These are phyloP conservation scores for Heliconius ismenius DNA, from an alignment of 2,888 invertebrate genomes.

Conservation along the genomic window DNA sequence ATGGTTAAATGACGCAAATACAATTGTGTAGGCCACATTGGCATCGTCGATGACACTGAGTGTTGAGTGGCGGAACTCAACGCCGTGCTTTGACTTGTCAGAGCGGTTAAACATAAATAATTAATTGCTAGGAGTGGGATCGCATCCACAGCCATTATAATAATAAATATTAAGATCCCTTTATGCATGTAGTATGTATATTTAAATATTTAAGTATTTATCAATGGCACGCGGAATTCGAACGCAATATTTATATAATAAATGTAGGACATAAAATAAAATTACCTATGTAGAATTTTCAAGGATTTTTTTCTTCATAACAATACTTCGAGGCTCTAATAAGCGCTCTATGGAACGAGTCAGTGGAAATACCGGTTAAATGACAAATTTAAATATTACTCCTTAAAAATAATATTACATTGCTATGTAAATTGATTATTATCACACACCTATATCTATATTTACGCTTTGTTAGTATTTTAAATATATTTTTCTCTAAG, in stretches of 20 bases:
- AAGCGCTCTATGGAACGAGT: neutral
- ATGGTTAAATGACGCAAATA: too few species aligned
- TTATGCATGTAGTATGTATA: neutral
- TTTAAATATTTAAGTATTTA: neutral
- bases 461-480: neutral
- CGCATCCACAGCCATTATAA: neutral
- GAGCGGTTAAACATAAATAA: neutral
- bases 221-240: conserved; percentile 10
- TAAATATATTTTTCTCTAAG: neutral
- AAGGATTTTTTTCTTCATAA: neutral
- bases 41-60: neutral
- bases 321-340: neutral
- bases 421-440: neutral
- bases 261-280: conserved; percentile 14
- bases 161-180: neutral
- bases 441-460: neutral
- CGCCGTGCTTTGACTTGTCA: neutral
- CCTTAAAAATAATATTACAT: neutral
- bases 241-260: conserved; percentile 8
- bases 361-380: conserved; percentile 7
- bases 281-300: neutral
- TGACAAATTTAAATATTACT: neutral
- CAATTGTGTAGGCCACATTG: too few species aligned
- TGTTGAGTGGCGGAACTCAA: neutral
- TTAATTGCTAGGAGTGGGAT: neutral